Percentiles rank a stretch among this genome's conserved stretches.
Evolutionary conservation across 2,888 invertebrate genomes (phyloP).

Genomic region (Clitarchus hookeri): DNA sequence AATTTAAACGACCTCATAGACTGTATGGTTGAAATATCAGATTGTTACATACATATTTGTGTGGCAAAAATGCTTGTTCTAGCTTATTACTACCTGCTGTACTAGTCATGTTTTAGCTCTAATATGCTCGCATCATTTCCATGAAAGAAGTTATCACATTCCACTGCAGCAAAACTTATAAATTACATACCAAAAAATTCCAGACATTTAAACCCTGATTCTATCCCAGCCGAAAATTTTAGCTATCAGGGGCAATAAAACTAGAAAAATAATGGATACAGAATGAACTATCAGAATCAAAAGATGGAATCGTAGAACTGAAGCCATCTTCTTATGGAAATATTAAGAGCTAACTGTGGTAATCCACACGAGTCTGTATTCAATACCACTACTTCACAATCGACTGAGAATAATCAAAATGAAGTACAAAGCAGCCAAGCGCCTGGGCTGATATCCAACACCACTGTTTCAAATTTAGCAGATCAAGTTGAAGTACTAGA

Average conservation of each 20-base stretch:
- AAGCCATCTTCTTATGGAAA: neutral
- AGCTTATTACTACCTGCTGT: no score
- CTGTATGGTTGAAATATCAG: no score
- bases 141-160: neutral
- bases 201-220: neutral
- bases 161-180: neutral
- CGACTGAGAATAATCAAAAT: neutral
- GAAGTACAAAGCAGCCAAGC: no score
- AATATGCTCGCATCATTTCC: neutral
- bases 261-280: neutral
- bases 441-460: no score
- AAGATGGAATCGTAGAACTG: neutral
- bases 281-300: neutral
- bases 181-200: neutral
- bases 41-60: no score
- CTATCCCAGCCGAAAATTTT: neutral
- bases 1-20: no score
- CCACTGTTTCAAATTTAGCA: no score
- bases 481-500: neutral
- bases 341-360: neutral
- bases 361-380: neutral
- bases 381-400: neutral
- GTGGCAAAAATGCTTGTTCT: no score
- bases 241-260: neutral
- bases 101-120: neutral